phyloP scores from a whole-genome alignment of 2,113 vertebrate genomes.

The Heptranchias perlo region DNA sequence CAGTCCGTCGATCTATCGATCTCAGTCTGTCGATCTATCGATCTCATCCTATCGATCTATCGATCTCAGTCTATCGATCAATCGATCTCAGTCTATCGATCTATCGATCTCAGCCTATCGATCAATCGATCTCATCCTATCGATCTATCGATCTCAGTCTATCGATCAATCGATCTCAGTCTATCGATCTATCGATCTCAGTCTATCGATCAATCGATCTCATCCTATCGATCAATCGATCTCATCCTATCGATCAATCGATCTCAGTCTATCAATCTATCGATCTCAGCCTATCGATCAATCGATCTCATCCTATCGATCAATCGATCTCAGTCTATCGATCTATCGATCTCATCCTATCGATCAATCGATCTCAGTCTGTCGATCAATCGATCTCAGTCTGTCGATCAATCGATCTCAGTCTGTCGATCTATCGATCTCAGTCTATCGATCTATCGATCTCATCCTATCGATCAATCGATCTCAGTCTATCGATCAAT shows the following conservation, averaged over 20 bases:
- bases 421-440: neutral
- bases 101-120: neutral
- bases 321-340: neutral
- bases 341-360: neutral
- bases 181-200: neutral
- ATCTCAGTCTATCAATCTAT: neutral
- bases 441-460: no score
- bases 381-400: neutral
- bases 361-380: no score
- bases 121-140: no score
- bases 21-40: neutral
- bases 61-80: neutral
- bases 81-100: neutral
- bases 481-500: neutral
- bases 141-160: neutral
- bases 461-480: neutral
- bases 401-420: neutral
- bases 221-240: no score
- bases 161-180: neutral
- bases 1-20: no score
- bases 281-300: neutral
- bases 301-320: no score
- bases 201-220: no score
- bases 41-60: neutral
- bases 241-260: no score